Conservation (phyloP, 2,888 invertebrate genomes). For the Molanna angustata region DNA sequence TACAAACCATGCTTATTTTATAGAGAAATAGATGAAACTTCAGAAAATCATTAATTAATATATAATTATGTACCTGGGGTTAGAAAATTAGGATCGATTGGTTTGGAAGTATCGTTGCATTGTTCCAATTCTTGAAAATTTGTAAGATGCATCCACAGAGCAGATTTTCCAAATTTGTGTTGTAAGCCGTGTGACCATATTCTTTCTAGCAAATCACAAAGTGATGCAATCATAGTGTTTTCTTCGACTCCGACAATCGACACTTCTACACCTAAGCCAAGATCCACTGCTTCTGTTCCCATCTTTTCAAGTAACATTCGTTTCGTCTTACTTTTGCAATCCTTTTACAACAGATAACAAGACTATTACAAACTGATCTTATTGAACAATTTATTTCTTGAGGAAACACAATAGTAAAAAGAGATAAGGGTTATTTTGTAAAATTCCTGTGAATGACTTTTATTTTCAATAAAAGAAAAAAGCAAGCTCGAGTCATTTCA, state of each 20-base stretch:
- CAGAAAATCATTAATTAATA: too few species aligned
- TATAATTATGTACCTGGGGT: slow-evolving; percentile 47
- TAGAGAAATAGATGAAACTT: too few species aligned
- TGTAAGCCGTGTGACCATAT: slow-evolving; percentile 98
- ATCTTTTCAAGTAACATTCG: slow-evolving; percentile 98
- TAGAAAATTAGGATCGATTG: slow-evolving; percentile 54
- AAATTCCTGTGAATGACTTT: too few species aligned
- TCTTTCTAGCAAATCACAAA: slow-evolving; percentile 95
- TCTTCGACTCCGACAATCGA: slow-evolving; percentile 81
- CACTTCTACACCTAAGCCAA: slow-evolving; percentile 83
- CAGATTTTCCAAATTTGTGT: slow-evolving; percentile 94
- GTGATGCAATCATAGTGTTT: slow-evolving; percentile 95
- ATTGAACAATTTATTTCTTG: too few species aligned
- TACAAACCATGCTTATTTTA: too few species aligned
- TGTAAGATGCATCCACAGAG: slow-evolving; percentile 92
- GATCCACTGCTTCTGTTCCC: slow-evolving; percentile 93
- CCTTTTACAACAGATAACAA: too few species aligned
- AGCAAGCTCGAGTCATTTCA: too few species aligned
- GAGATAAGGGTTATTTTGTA: too few species aligned
- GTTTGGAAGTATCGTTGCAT: slow-evolving; percentile 52
- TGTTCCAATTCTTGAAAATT: slow-evolving; percentile 86
- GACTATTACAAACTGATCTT: too few species aligned
- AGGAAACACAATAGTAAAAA: too few species aligned
- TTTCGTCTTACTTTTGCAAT: slow-evolving; percentile 93
- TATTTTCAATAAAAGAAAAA: too few species aligned